phyloP scores from a whole-genome alignment of 2,888 invertebrate genomes.

The Pachydiplax longipennis region DNA sequence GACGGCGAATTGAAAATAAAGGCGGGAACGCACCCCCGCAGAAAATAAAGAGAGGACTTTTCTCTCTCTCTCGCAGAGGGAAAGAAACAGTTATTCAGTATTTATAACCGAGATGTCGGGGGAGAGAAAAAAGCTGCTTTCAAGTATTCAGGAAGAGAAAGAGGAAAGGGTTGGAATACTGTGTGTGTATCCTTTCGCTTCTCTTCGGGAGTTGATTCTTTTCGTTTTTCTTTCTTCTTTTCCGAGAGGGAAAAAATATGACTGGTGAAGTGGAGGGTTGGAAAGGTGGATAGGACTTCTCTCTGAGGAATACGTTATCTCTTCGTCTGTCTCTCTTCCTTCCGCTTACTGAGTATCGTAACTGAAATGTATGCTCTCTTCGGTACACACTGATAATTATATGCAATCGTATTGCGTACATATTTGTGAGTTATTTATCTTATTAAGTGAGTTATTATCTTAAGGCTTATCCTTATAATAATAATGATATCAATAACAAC shows the following conservation, averaged over 20 bases:
- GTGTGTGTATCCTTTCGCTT: neutral
- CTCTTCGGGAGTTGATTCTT: neutral
- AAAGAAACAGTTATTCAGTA: slow-evolving; percentile 34
- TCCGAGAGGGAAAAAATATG: neutral
- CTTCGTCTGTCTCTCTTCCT: neutral
- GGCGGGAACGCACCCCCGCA: neutral
- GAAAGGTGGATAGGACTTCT: neutral
- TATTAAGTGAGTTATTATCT: too few species aligned
- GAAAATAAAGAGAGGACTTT: neutral
- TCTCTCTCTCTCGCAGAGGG: neutral
- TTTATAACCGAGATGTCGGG: slow-evolving; percentile 16
- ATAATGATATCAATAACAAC: too few species aligned
- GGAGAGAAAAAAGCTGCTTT: neutral
- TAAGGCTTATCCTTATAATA: too few species aligned
- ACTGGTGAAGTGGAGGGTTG: neutral
- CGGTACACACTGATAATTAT: too few species aligned
- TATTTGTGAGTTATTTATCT: too few species aligned
- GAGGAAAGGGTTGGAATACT: neutral
- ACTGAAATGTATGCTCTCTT: too few species aligned
- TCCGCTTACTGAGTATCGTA: neutral
- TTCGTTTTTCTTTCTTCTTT: neutral
- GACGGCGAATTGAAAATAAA: neutral
- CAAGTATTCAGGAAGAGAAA: neutral
- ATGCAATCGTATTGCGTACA: too few species aligned
- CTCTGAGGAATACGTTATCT: neutral